Percentiles rank a stretch among this genome's conserved stretches.
Conservation (phyloP, 2,797 vertebrate species). For the Dicrostonyx torquatus region DNA sequence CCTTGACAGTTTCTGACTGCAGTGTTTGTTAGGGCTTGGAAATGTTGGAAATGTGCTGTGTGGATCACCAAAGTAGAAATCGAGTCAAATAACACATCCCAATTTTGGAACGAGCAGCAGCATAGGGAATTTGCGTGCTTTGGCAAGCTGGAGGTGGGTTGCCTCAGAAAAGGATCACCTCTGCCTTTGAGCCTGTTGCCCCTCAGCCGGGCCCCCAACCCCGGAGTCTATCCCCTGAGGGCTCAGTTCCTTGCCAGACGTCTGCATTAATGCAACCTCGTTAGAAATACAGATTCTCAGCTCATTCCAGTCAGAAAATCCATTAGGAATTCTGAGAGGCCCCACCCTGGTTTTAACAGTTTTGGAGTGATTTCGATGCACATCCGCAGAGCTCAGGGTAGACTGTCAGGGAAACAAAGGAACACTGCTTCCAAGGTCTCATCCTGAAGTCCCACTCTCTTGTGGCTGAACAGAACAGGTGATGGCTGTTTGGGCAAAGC, state of each 20-base stretch:
- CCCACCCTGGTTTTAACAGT: no score
- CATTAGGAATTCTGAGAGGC: neutral
- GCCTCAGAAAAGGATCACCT: neutral
- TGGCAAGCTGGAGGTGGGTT: neutral
- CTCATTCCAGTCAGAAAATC: neutral
- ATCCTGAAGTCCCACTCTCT: neutral
- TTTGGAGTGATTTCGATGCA: no score
- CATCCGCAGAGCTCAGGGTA: neutral
- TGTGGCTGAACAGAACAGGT: neutral
- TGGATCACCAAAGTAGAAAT: conserved; percentile 40
- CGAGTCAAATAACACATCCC: conserved; percentile 40
- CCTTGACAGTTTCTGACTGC: neutral
- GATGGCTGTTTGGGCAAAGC: neutral
- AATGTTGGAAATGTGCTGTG: conserved; percentile 1
- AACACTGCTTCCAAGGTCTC: neutral
- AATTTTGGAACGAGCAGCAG: conserved; percentile 63
- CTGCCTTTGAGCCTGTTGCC: neutral
- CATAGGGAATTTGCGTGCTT: neutral
- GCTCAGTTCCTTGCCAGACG: fast-evolving
- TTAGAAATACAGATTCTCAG: neutral
- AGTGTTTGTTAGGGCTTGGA: neutral
- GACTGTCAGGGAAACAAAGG: neutral
- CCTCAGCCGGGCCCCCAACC: no score
- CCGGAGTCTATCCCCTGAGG: fast-evolving
- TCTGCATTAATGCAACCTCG: fast-evolving